Conservation (phyloP, 2,797 vertebrate genomes). For the Meriones psammophilus region DNA sequence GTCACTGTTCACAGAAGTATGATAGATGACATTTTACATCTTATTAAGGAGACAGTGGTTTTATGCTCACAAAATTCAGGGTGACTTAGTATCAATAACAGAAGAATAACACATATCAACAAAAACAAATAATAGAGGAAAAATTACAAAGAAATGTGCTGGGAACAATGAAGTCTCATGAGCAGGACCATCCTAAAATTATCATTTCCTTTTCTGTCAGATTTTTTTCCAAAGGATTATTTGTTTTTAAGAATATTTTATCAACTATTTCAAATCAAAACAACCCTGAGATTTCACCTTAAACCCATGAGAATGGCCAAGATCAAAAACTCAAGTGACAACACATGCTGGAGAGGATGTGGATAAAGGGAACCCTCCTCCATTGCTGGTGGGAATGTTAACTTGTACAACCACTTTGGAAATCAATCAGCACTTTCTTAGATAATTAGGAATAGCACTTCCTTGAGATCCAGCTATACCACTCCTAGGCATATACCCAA, state of each 20-base stretch:
- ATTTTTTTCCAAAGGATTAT: background rate
- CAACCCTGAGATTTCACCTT: too few relatives aligned
- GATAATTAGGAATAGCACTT: too few relatives aligned
- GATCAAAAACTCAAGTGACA: too few relatives aligned
- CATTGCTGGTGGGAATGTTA: too few relatives aligned
- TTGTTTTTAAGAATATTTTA: background rate
- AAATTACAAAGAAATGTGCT: constrained; percentile 65
- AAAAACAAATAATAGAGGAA: constrained; percentile 68
- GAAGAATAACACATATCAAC: constrained; percentile 66
- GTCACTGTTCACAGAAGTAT: background rate
- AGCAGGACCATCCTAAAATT: constrained; percentile 65
- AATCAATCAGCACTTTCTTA: too few relatives aligned
- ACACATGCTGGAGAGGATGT: too few relatives aligned
- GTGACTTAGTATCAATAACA: constrained; percentile 70
- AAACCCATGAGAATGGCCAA: too few relatives aligned
- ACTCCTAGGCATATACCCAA: too few relatives aligned
- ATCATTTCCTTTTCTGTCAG: background rate
- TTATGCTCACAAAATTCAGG: constrained; percentile 26
- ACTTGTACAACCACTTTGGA: too few relatives aligned
- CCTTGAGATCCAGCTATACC: too few relatives aligned
- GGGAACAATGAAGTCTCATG: background rate
- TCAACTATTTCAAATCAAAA: too few relatives aligned
- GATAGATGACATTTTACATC: background rate
- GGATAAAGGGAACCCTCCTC: too few relatives aligned
- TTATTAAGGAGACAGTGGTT: constrained; percentile 43